Conservation (phyloP, 2,797 vertebrate species). For the Morelia viridis region DNA sequence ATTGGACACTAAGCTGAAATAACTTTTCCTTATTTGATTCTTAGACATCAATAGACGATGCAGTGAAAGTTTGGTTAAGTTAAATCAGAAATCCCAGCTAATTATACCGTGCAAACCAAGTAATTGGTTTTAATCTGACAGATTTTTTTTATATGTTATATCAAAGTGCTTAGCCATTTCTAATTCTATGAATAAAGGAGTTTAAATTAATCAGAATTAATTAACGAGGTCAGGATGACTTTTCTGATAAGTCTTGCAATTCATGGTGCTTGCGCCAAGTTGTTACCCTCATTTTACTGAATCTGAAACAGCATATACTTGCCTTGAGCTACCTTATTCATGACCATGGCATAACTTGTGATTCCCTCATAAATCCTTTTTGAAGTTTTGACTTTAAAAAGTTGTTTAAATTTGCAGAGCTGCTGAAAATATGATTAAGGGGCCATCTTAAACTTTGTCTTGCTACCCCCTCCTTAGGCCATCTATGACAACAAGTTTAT, state of each 20-base stretch:
- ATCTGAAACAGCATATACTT: not conserved
- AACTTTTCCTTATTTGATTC: too few species aligned
- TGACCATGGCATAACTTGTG: not conserved
- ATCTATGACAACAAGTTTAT: slow-evolving; percentile 6
- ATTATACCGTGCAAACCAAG: too few species aligned
- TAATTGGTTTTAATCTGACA: too few species aligned
- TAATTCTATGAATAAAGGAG: not conserved
- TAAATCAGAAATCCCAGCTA: too few species aligned
- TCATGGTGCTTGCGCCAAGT: not conserved
- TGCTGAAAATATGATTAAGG: not conserved
- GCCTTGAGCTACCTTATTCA: not conserved
- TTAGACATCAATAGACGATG: too few species aligned
- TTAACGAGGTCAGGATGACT: not conserved
- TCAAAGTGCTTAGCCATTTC: not conserved
- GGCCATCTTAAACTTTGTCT: not conserved
- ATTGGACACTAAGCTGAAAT: too few species aligned
- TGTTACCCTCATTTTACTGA: not conserved
- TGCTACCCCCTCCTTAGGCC: not conserved
- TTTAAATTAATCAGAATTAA: not conserved
- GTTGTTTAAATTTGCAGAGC: not conserved
- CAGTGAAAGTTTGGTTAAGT: too few species aligned
- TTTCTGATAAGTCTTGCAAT: not conserved
- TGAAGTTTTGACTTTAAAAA: not conserved
- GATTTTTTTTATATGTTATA: too few species aligned
- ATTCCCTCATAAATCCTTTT: not conserved